Conservation (phyloP, 2,797 vertebrate genomes). For the Bufotes viridis region DNA sequence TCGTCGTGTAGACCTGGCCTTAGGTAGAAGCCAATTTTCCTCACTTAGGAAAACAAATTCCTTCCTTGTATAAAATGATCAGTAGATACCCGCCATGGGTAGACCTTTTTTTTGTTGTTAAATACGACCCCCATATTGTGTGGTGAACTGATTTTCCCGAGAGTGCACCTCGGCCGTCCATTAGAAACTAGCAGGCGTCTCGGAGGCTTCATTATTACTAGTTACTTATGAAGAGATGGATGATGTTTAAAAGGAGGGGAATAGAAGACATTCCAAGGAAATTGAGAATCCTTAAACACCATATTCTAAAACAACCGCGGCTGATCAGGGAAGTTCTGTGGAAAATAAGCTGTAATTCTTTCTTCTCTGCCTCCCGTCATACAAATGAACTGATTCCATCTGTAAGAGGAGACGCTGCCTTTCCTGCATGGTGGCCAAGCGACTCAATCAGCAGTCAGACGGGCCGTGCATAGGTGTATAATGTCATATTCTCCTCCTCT, state of each 20-base stretch:
- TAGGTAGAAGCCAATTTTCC: no score
- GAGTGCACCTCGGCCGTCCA: neutral
- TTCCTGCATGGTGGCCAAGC: neutral
- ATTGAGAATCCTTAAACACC: neutral
- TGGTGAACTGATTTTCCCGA: neutral
- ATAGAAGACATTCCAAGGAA: no score
- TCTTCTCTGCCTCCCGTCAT: no score
- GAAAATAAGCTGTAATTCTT: neutral
- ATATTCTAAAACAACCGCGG: neutral
- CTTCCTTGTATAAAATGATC: neutral
- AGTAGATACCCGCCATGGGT: neutral
- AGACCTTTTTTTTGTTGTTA: no score
- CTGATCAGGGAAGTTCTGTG: neutral
- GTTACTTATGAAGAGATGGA: neutral
- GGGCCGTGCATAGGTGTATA: conserved; percentile 34
- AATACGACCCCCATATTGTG: neutral
- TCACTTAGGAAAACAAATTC: no score
- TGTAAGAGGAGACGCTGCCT: neutral
- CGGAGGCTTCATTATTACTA: neutral
- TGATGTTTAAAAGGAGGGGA: no score
- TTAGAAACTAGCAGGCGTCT: neutral
- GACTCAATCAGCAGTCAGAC: neutral
- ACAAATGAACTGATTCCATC: neutral
- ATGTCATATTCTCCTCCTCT: conserved; percentile 48
- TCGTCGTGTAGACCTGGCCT: no score